Base-by-base conservation (phyloP, 2,113 vertebrate species). In the Oreotrochilus melanogaster region DNA sequence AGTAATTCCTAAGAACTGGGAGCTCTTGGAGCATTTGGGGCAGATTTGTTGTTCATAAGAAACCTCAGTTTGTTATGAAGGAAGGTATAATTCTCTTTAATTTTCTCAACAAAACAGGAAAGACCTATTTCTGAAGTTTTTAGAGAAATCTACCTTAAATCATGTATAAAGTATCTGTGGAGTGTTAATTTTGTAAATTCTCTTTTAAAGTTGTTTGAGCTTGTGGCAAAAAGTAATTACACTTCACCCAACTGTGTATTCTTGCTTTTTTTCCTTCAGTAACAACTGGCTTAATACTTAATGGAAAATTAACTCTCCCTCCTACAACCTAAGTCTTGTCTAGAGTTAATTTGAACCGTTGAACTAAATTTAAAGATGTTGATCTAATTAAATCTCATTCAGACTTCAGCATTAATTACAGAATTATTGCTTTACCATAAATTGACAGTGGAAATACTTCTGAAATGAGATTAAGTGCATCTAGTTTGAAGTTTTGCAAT, bases 181-280 rank as follows among this genome's bases (percentile, higher is more conserved):
- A 61, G 87, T 79, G 65, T 84, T 95, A 53, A 2, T 84, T 89
- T 72, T 74, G 35, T 64, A 78, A 43, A 13, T 70, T 47, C 14
- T 78, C 51, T 75, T 91, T 84, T 85, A 35, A 42, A 42, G 19
- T 73, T 62, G 66, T 56, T 95, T 89, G 72, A 69, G 75, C 83
- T 69, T 88, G 67, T 79, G 58, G 57, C 70, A 94, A 69, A 95
- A 84, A 91, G 43, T 85, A 86, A 92, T 95, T 92, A 73, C 27
- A 53, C 37, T 82, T 86, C 76, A 75, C 57, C 35, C 78, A 94
- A 25, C 60, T 89, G 13, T 62, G 71, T 76, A 31, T 6, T 22
- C 35, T 76, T 73, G 50, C 14, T n/a, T 60, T 87, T 93, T 92
- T 86, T 66, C 73, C 50, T 84, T 92, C 73, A 58, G 48, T 81